These are phyloP conservation scores for Tachystola acroxantha DNA, from an alignment of 2,888 invertebrate genomes.

Conservation along the genomic window DNA sequence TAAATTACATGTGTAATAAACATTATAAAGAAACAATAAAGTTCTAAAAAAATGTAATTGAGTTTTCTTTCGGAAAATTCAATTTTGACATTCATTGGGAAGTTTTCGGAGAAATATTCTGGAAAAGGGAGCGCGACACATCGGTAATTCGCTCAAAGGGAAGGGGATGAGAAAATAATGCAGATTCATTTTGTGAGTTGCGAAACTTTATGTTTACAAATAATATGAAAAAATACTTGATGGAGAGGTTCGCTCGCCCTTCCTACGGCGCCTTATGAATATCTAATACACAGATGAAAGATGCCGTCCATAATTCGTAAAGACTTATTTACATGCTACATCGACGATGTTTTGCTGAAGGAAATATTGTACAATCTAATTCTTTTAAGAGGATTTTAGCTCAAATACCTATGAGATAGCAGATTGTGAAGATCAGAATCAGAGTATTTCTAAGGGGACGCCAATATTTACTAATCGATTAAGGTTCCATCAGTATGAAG, in stretches of 20 bases:
- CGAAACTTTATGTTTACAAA: constrained; percentile 53
- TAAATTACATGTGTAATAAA: constrained; percentile 73
- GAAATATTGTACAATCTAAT: too few species aligned
- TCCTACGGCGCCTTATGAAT: constrained; percentile 25
- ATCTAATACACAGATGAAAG: constrained; percentile 64
- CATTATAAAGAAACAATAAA: constrained; percentile 76
- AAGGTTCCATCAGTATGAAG: too few species aligned
- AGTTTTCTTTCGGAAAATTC: constrained; percentile 24
- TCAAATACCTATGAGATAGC: too few species aligned
- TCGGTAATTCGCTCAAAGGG: constrained; percentile 4
- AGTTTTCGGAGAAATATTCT: not conserved
- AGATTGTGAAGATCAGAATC: too few species aligned
- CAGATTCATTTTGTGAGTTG: constrained; percentile 47
- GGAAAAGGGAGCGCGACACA: not conserved
- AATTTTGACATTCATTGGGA: not conserved
- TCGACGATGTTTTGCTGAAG: constrained; percentile 30
- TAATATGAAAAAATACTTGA: not conserved
- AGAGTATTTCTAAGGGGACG: too few species aligned
- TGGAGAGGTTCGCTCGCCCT: not conserved
- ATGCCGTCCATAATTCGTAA: constrained; percentile 56
- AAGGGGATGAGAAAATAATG: constrained; percentile 18
- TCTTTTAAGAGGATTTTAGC: too few species aligned
- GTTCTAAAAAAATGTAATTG: constrained; percentile 60
- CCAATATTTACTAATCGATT: too few species aligned
- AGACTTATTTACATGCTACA: constrained; percentile 55